Evolutionary conservation across 2,888 invertebrate species (phyloP).

Genomic region (Dioctria rufipes): DNA sequence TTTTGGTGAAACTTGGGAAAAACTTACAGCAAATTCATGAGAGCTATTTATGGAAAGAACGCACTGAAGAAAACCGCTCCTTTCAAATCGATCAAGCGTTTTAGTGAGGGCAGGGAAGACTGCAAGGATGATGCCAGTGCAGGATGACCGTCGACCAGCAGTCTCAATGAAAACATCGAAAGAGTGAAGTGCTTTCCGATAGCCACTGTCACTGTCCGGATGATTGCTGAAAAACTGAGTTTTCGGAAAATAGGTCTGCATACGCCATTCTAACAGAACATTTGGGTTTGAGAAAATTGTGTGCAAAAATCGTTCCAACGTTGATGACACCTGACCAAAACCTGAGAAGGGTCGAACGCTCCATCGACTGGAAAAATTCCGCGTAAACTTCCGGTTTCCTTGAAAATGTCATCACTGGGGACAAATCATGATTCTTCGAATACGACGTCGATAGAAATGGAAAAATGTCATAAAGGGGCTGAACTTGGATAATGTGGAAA

Average conservation of each 20-base stretch:
- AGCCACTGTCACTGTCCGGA: no score
- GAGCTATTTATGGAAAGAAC: no score
- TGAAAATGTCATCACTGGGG: not conserved
- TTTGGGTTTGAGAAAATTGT: not conserved
- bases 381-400: constrained; percentile 2
- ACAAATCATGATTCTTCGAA: not conserved
- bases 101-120: not conserved
- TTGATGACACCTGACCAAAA: constrained; percentile 4
- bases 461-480: no score
- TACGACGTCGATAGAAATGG: not conserved
- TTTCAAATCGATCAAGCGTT: not conserved
- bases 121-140: not conserved
- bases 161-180: not conserved
- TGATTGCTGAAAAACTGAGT: no score
- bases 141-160: not conserved
- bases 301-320: not conserved
- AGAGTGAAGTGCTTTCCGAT: no score
- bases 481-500: no score
- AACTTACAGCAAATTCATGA: no score
- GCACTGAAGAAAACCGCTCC: no score
- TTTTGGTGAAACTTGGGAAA: no score
- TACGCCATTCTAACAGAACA: not conserved
- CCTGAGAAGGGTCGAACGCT: not conserved
- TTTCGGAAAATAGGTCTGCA: no score
- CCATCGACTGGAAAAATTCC: not conserved